These are phyloP conservation scores for Amblyteles armatorius DNA, from an alignment of 2,888 invertebrate species.

Conservation along the genomic window DNA sequence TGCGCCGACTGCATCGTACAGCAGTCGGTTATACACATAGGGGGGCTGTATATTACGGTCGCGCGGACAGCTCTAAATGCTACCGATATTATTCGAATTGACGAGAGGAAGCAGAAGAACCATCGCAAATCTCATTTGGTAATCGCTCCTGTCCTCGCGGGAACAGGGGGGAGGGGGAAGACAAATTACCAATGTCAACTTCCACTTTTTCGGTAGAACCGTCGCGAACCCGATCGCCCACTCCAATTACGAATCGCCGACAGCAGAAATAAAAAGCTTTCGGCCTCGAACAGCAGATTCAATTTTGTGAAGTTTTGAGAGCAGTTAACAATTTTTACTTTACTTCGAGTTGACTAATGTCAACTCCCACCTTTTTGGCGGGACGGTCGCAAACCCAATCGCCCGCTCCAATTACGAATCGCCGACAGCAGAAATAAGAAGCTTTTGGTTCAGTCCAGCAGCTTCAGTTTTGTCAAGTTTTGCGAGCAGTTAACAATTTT, in stretches of 20 bases:
- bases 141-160: conserved; percentile 36
- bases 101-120: conserved; percentile 28
- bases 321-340: background rate
- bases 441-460: background rate
- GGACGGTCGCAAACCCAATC: background rate
- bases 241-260: background rate
- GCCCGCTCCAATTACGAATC: background rate
- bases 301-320: background rate
- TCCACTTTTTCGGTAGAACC: conserved; percentile 30
- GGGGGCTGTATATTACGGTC: conserved; percentile 30
- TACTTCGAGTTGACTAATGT: too few relatives aligned
- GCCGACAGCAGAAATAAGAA: background rate
- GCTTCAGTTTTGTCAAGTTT: background rate
- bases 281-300: background rate
- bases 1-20: conserved; percentile 58
- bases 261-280: background rate
- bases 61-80: conserved; percentile 62
- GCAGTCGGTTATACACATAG: conserved; percentile 22
- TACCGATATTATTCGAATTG: conserved; percentile 60
- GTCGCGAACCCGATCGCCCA: background rate
- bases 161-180: background rate
- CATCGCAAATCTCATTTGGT: conserved; percentile 50
- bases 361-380: conserved; percentile 36
- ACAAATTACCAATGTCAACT: conserved; percentile 62
- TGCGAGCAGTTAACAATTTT: background rate